A percentile compares a stretch with the other conserved stretches of the same genome.
Evolutionary conservation across 2,888 invertebrate species (phyloP).

Genomic region (Agrotis clavis): DNA sequence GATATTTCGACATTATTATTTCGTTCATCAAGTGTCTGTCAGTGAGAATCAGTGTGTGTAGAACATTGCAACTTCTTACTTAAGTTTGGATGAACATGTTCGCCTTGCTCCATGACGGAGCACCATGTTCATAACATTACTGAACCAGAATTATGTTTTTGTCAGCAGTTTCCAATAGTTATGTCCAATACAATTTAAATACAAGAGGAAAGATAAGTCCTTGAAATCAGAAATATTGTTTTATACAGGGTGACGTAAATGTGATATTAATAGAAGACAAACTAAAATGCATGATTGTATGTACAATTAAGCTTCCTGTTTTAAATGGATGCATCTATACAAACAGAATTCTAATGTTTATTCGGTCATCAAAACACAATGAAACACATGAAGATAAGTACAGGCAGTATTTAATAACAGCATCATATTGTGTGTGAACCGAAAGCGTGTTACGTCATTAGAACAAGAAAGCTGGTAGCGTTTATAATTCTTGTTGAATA

Average conservation of each 20-base stretch:
- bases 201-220: constrained; percentile 25
- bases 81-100: constrained; percentile 76
- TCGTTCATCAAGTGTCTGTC: constrained; percentile 76
- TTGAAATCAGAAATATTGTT: constrained; percentile 12
- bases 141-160: constrained; percentile 44
- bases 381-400: constrained; percentile 28
- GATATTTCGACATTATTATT: constrained; percentile 80
- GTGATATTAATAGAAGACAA: constrained; percentile 32
- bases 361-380: constrained; percentile 15
- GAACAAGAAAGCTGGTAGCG: constrained; percentile 74
- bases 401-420: constrained; percentile 52
- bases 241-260: constrained; percentile 27
- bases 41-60: constrained; percentile 70
- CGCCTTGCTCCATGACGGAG: constrained; percentile 69
- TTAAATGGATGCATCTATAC: constrained; percentile 21
- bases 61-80: constrained; percentile 80
- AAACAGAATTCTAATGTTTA: constrained; percentile 17
- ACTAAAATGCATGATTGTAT: constrained; percentile 1
- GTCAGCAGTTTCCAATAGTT: constrained; percentile 36
- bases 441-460: constrained; percentile 74
- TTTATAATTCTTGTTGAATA: constrained; percentile 74
- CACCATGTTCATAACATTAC: constrained; percentile 39
- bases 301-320: constrained; percentile 32
- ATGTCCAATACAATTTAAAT: constrained; percentile 28
- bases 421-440: constrained; percentile 59